These are phyloP conservation scores for Caenorhabditis imperialis DNA, from an alignment of 2,888 invertebrate species.

Conservation along the genomic window DNA sequence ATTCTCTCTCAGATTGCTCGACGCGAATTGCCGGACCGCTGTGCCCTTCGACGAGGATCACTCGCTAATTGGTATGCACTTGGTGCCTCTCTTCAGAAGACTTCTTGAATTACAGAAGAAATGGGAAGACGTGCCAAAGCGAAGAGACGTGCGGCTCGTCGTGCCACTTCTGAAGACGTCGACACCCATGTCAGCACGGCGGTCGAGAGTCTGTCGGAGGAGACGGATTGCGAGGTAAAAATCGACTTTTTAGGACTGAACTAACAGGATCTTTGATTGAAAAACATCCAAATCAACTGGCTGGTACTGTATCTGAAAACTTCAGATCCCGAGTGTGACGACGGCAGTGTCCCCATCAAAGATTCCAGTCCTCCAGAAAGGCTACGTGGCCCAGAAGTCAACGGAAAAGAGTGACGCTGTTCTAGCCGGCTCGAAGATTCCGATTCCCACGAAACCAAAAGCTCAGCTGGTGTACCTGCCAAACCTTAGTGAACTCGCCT, in stretches of 20 bases:
- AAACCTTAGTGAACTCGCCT: not conserved
- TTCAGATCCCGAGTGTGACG: not conserved
- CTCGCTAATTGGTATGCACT: conserved; percentile 11
- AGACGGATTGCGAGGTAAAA: conserved; percentile 45
- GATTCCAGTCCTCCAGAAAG: conserved; percentile 7
- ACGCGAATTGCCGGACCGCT: conserved; percentile 31
- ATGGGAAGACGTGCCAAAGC: conserved; percentile 47
- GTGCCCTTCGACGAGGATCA: conserved; percentile 15
- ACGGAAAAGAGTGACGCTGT: not conserved
- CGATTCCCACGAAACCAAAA: conserved; percentile 14
- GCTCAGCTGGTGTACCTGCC: conserved; percentile 13
- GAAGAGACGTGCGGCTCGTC: conserved; percentile 29
- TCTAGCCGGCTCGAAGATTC: conserved; percentile 23
- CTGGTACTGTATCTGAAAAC: no score
- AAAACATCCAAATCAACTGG: no score
- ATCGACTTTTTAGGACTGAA: no score
- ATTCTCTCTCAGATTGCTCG: conserved; percentile 34
- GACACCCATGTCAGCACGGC: conserved; percentile 6
- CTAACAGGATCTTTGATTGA: no score
- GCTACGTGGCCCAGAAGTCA: not conserved
- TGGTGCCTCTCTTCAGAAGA: no score
- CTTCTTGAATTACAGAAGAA: not conserved
- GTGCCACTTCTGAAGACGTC: conserved; percentile 10
- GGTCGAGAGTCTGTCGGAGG: not conserved
- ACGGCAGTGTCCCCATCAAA: not conserved